A percentile compares a stretch with the other conserved stretches of the same genome.
Conservation (phyloP, 2,888 invertebrate species). For the Julus scandinavius region DNA sequence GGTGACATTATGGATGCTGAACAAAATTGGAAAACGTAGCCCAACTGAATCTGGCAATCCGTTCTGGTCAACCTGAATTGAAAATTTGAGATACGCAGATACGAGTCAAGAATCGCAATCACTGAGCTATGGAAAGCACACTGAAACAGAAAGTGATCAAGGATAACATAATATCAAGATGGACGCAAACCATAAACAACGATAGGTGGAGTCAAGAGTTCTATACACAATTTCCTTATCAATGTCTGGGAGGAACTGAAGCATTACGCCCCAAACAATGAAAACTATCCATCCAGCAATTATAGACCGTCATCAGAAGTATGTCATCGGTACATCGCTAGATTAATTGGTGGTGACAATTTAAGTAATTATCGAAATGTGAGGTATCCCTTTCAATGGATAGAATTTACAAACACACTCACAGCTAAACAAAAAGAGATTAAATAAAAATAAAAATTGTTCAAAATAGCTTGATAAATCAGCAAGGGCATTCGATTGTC, state of each 20-base stretch:
- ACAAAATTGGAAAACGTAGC: not conserved
- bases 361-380: not conserved
- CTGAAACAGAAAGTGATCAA: not conserved
- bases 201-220: not conserved
- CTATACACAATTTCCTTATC: not conserved
- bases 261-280: not conserved
- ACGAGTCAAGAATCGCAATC: not conserved
- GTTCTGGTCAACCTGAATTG: not conserved
- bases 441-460: too few relatives aligned
- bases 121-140: not conserved
- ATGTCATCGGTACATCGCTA: not conserved
- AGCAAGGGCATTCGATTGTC: too few relatives aligned
- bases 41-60: not conserved
- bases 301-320: not conserved
- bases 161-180: not conserved
- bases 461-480: too few relatives aligned
- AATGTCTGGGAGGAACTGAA: not conserved
- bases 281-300: not conserved
- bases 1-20: not conserved
- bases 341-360: not conserved
- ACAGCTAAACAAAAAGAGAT: too few relatives aligned
- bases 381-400: too few relatives aligned
- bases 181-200: not conserved
- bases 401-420: too few relatives aligned
- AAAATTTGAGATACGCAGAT: not conserved